Evolutionary conservation across 2,797 vertebrate genomes (phyloP), one percentile per base, ranked within the genome.

Genomic region (Pseudotriccus pelzelni): DNA sequence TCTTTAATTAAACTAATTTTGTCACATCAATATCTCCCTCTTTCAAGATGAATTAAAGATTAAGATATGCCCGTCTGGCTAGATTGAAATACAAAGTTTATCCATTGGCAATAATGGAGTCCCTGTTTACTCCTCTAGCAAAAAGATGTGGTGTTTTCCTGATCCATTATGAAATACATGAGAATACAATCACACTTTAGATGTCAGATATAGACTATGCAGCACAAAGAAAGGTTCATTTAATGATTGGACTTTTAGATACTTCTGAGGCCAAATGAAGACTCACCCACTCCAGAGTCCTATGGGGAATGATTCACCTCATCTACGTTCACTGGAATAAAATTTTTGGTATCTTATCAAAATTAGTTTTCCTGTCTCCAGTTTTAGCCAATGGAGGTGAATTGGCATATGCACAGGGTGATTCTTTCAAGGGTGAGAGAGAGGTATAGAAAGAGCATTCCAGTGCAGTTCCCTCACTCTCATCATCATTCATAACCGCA

Each of bases 61-160:
- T 53, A 67, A 82, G 21, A 39, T 34, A 62, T 13, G 4, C 1
- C 25, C 0, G 0, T 53, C 7, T 76, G 39, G 7, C 1, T 1
- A 41, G 28, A 60, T 44, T 58, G 63, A 67, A 82, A 59, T 50
- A 23, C 1, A 36, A 36, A 80, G 0, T 60, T 70, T 82, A 5
- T 67, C 19, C 15, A 25, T 7, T 60, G 34, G 0, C 16, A 89
- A 12, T 14, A 69, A 56, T 14, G 3, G 19, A 20, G 8, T 53
- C 83, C 15, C 9, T 78, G 6, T 37, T 43, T 53, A 27, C 3
- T 70, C 7, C 15, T 56, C 20, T 73, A 52, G 10, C 2, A 66
- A 62, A 64, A 73, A 58, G 4, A 50, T 27, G 4, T 17, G 6
- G 6, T 17, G 2, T 52, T 84, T 89, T 82, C 10, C 28, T 46